phyloP scores from a whole-genome alignment of 2,113 vertebrate species.

The Tautogolabrus adspersus region DNA sequence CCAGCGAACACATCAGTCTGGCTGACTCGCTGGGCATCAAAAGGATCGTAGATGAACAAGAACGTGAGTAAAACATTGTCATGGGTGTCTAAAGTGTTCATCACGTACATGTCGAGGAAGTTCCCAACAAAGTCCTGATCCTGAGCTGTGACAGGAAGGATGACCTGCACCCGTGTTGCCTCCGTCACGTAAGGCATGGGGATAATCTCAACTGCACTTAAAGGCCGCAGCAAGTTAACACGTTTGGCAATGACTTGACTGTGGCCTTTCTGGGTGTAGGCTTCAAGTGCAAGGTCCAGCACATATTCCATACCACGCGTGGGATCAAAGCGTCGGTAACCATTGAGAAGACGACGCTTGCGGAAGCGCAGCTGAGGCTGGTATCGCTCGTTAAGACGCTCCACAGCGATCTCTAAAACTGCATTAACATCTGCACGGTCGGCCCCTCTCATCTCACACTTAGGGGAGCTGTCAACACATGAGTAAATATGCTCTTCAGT shows the following conservation, averaged over 20 bases:
- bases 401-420: slow-evolving; percentile 88
- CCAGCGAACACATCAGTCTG: slow-evolving; percentile 91
- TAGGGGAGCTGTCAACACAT: slow-evolving; percentile 90
- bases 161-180: slow-evolving; percentile 92
- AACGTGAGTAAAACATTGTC: slow-evolving; percentile 93
- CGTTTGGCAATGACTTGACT: slow-evolving; percentile 89
- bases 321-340: slow-evolving; percentile 95
- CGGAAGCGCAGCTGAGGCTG: slow-evolving; percentile 93
- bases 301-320: slow-evolving; percentile 96
- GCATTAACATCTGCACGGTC: slow-evolving; percentile 87
- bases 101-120: slow-evolving; percentile 94
- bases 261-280: slow-evolving; percentile 92
- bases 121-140: slow-evolving; percentile 87
- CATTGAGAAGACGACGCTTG: slow-evolving; percentile 90
- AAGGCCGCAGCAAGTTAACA: slow-evolving; percentile 90
- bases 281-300: slow-evolving; percentile 93
- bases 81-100: slow-evolving; percentile 89
- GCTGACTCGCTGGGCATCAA: slow-evolving; percentile 89
- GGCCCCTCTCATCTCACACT: slow-evolving; percentile 91
- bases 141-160: slow-evolving; percentile 90
- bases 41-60: slow-evolving; percentile 92
- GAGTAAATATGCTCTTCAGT: slow-evolving; percentile 95
- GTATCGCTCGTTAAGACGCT: slow-evolving; percentile 90
- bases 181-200: slow-evolving; percentile 98
- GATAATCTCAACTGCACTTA: slow-evolving; percentile 93